Evolutionary conservation across 2,888 invertebrate genomes (phyloP).

Genomic region (Lysandra coridon): DNA sequence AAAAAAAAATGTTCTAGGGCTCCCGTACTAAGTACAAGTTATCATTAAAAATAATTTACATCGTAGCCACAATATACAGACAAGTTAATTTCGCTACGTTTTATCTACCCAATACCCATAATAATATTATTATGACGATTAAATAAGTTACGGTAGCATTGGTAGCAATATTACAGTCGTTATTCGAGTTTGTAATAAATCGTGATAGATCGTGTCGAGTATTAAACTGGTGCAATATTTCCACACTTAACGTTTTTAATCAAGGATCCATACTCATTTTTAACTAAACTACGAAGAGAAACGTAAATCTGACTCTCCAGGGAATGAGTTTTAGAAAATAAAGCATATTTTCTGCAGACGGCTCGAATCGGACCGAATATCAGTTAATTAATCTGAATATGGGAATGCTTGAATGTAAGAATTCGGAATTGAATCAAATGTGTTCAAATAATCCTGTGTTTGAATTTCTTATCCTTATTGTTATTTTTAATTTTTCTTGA

Average conservation of each 20-base stretch:
- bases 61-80: background rate
- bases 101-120: background rate
- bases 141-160: background rate
- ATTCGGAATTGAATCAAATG: background rate
- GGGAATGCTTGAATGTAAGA: background rate
- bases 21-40: too few species aligned
- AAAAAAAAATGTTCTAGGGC: too few species aligned
- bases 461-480: background rate
- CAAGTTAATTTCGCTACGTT: background rate
- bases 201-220: background rate
- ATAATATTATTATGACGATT: background rate
- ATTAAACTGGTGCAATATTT: background rate
- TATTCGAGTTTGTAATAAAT: background rate
- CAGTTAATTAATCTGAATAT: conserved; percentile 8
- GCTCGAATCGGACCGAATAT: background rate
- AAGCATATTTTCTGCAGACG: background rate
- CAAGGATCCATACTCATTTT: background rate
- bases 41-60: too few species aligned
- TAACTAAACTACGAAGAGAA: background rate
- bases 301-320: background rate
- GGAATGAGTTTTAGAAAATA: conserved; percentile 5
- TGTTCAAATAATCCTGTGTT: background rate
- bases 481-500: too few species aligned
- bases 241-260: background rate
- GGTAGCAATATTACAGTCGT: background rate